Base-by-base conservation (phyloP, 2,888 invertebrate species). In the Sarcophaga rosellei region DNA sequence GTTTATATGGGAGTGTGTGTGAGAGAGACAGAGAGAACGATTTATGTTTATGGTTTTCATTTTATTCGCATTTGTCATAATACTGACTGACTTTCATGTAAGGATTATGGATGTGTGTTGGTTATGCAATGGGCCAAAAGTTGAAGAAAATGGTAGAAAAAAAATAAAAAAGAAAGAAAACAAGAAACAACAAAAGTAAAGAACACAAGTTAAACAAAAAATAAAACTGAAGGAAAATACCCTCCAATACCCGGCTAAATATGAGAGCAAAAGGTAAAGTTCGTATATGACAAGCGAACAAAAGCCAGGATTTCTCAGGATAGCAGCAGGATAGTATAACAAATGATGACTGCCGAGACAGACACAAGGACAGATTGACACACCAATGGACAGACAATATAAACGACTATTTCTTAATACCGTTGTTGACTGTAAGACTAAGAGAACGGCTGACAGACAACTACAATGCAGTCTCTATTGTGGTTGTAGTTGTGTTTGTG, bases 381-480 rank as follows among this genome's bases (percentile, higher is more conserved):
- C 17, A 53, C 15, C 53, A 20, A 59, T 76, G 45, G 44, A 81
- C 45, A n/a, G 35, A 17, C 53, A 17, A 53, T 17, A 15, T 8
- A 35, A 17, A 53, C 53, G 53, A 53, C 53, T 53, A 53, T 53
- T 53, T 53, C 53, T 53, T 53, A 15, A 53, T 12, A 53, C 12
- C 3, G 17, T 66, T 65, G 66, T 17, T 66, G 62, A 70, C 61
- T 72, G 63, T 74, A 45, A 72, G 45, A 17, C 45, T 62, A 57
- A 57, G 17, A 11, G 62, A 79, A 25, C 68, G 76, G 47, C 68
- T 86, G 77, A 84, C 84, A 77, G 81, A 86, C 80, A 69, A 78
- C 86, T 86, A 84, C 86, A 86, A 72, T 86, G 86, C 86, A 84
- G 86, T 75, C 65, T 75, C 65, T 66, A 81, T 66, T 66, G 65